These are phyloP conservation scores for Drosophila mimetica DNA, from an alignment of 2,888 invertebrate genomes.

Conservation along the genomic window DNA sequence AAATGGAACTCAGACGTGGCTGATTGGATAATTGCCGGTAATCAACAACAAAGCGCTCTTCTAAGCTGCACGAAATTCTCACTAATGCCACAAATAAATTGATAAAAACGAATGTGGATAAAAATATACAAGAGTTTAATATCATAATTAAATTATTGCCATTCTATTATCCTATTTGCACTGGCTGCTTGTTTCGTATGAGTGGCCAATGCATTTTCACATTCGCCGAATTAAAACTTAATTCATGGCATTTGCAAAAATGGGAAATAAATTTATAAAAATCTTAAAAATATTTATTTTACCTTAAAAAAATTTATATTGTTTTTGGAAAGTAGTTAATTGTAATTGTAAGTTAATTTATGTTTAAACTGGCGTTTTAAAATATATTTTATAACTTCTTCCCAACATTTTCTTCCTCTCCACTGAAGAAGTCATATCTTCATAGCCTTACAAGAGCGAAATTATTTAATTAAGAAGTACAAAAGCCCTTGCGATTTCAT, in stretches of 20 bases:
- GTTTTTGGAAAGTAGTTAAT: too few relatives aligned
- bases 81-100: constrained; percentile 5
- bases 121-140: background rate
- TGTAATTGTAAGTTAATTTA: too few relatives aligned
- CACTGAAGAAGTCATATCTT: background rate
- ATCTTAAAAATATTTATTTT: too few relatives aligned
- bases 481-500: constrained; percentile 18
- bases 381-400: background rate
- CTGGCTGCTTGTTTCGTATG: background rate
- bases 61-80: constrained; percentile 5
- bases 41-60: constrained; percentile 32
- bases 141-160: background rate
- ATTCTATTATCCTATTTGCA: background rate
- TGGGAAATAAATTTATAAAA: too few relatives aligned
- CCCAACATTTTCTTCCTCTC: background rate
- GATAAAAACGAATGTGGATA: constrained; percentile 6
- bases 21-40: constrained; percentile 45
- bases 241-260: too few relatives aligned
- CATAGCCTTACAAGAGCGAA: constrained; percentile 21
- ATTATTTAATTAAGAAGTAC: constrained; percentile 60
- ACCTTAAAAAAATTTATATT: background rate
- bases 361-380: too few relatives aligned
- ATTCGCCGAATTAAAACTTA: too few relatives aligned
- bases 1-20: constrained; percentile 32
- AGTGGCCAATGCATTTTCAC: too few relatives aligned